A percentile compares a stretch with the other conserved stretches of the same genome.
Evolutionary conservation across 2,113 vertebrate genomes (phyloP).

Genomic region (Daboia siamensis): DNA sequence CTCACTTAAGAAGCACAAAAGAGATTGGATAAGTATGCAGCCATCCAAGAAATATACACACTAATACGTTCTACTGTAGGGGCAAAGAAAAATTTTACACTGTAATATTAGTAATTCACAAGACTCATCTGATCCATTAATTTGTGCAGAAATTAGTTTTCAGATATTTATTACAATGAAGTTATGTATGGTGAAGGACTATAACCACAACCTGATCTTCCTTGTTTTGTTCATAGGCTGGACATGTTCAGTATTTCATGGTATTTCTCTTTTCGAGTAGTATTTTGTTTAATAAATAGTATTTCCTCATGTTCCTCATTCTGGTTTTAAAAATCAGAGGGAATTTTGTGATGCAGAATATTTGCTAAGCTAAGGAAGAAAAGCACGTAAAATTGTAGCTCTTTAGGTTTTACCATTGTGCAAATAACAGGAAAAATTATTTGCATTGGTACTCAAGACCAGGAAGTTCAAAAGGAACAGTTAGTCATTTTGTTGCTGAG

Average conservation of each 20-base stretch:
- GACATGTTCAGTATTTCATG: not conserved
- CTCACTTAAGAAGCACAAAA: not conserved
- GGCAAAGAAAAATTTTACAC: no score
- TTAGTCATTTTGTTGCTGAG: not conserved
- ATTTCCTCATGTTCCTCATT: not conserved
- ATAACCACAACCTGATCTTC: not conserved
- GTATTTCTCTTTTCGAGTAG: no score
- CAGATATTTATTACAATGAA: not conserved
- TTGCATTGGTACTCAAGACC: not conserved
- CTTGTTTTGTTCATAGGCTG: not conserved
- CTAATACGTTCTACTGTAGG: not conserved
- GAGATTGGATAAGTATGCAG: no score
- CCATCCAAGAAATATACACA: not conserved
- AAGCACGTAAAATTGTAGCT: not conserved
- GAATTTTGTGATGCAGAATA: not conserved
- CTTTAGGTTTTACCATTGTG: not conserved
- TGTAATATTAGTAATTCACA: not conserved
- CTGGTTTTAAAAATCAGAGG: not conserved
- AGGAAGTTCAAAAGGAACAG: not conserved
- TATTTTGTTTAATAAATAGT: not conserved
- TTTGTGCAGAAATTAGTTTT: not conserved
- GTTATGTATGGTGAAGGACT: not conserved
- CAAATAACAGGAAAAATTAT: not conserved
- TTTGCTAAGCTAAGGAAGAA: not conserved
- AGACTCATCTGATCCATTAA: not conserved